Evolutionary conservation across 2,113 vertebrate genomes (phyloP).

Genomic region (Parus major): DNA sequence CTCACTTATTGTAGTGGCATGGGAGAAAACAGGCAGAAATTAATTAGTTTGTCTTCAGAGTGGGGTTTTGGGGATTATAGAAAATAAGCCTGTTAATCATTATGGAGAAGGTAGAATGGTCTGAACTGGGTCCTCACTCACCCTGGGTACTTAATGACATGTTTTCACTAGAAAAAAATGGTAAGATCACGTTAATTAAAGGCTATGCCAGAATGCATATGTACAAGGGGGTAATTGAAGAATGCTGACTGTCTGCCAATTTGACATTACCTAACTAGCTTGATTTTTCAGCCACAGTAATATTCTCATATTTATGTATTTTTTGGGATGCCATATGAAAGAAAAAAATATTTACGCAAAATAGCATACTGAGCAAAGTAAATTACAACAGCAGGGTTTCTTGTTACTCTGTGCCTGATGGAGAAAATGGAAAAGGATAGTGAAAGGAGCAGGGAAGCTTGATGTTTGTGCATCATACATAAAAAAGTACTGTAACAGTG

Average conservation of each 20-base stretch:
- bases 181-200: slow-evolving; percentile 29
- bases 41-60: slow-evolving; percentile 37
- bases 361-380: neutral
- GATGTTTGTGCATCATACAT: neutral
- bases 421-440: neutral
- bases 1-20: neutral
- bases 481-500: neutral
- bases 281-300: slow-evolving; percentile 33
- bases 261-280: slow-evolving; percentile 35
- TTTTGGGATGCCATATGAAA: neutral
- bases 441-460: neutral
- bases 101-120: slow-evolving; percentile 16
- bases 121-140: neutral
- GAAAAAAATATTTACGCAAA: slow-evolving; percentile 23
- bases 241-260: slow-evolving; percentile 19
- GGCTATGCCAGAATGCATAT: slow-evolving; percentile 17
- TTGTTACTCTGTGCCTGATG: neutral
- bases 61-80: neutral
- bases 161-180: slow-evolving; percentile 27
- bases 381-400: neutral
- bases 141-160: slow-evolving; percentile 4
- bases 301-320: slow-evolving; percentile 3
- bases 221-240: slow-evolving; percentile 24
- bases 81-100: slow-evolving; percentile 43
- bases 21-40: slow-evolving; percentile 30